These are phyloP conservation scores for Pluvianellus socialis DNA, from an alignment of 2,113 vertebrate genomes.

Conservation along the genomic window DNA sequence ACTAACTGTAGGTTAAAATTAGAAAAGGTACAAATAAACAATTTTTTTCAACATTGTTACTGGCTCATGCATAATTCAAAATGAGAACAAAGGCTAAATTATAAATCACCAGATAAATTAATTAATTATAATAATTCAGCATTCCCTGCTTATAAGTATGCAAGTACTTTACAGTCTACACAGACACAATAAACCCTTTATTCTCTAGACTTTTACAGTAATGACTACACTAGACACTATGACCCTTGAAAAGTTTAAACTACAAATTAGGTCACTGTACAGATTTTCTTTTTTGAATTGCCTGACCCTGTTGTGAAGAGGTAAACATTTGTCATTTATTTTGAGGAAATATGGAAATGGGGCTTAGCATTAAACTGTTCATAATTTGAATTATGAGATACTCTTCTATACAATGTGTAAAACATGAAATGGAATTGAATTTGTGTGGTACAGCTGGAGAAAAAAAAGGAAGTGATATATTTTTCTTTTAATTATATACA, in stretches of 20 bases:
- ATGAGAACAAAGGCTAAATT: constrained; percentile 29
- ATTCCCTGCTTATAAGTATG: background rate
- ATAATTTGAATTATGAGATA: background rate
- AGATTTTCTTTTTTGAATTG: background rate
- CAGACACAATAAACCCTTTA: background rate
- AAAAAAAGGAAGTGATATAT: background rate
- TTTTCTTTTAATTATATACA: background rate
- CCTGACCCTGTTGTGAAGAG: background rate
- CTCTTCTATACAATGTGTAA: background rate
- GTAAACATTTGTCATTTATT: background rate
- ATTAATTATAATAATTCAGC: background rate
- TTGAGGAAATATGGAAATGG: background rate
- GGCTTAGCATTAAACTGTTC: background rate
- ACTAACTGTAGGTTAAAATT: too few relatives aligned
- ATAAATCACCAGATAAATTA: background rate
- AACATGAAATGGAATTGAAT: background rate
- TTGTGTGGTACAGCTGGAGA: background rate
- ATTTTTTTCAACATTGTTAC: background rate
- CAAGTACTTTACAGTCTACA: background rate
- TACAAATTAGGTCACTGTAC: background rate
- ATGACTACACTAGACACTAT: background rate
- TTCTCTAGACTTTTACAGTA: background rate
- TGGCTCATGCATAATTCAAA: constrained; percentile 10
- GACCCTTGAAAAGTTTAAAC: background rate
- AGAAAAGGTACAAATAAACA: constrained; percentile 3